Evolutionary conservation across 2,797 vertebrate genomes (phyloP).

Genomic region (Cuculus canorus): DNA sequence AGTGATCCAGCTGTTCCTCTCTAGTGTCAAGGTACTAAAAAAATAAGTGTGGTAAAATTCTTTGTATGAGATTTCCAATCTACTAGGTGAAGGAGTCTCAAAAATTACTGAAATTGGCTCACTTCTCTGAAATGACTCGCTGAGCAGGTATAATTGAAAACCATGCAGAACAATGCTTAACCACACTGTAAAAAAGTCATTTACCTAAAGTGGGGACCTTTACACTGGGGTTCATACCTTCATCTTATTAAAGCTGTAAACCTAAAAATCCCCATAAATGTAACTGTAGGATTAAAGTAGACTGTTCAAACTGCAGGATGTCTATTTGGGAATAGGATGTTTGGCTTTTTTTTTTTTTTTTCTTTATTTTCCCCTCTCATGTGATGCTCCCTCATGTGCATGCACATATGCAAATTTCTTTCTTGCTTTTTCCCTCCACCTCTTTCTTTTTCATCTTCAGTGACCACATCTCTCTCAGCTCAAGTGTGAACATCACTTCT

Average conservation of each 20-base stretch:
- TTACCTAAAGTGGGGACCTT: neutral
- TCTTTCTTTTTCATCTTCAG: neutral
- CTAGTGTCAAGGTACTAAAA: neutral
- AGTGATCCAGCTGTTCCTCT: neutral
- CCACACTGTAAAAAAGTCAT: neutral
- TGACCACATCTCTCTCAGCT: neutral
- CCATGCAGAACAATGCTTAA: neutral
- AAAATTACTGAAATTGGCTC: slow-evolving; percentile 15
- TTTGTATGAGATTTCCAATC: neutral
- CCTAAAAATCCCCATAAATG: neutral
- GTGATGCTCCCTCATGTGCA: accelerated
- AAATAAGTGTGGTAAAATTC: neutral
- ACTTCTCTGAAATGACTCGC: neutral
- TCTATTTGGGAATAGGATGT: neutral
- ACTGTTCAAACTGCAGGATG: neutral
- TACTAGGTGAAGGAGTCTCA: neutral
- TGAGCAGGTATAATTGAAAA: neutral
- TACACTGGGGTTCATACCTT: neutral
- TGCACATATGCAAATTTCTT: neutral
- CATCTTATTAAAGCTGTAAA: neutral
- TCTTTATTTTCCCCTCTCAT: neutral
- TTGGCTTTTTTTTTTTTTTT: neutral
- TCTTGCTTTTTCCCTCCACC: neutral
- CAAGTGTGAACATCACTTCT: neutral
- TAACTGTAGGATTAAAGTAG: neutral